Conservation (phyloP, 2,113 vertebrate species). For the Spea multiplicata region DNA sequence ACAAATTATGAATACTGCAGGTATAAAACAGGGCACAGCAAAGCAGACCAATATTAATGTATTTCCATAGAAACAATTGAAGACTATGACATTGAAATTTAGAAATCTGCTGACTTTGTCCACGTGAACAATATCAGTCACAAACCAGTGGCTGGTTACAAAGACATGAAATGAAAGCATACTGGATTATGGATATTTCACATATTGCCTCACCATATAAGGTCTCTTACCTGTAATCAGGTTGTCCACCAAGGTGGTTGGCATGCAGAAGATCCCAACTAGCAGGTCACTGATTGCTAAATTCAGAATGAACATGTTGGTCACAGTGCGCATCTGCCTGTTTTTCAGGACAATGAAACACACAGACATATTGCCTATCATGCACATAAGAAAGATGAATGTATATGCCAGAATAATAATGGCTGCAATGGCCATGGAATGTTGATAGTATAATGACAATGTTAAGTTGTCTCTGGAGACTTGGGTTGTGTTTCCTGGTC, state of each 20-base stretch:
- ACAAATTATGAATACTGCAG: no score
- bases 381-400: constrained; percentile 78
- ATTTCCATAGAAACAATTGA: no score
- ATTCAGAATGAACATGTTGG: constrained; percentile 80
- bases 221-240: constrained; percentile 73
- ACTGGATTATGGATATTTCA: no score
- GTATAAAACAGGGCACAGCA: no score
- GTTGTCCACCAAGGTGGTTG: constrained; percentile 77
- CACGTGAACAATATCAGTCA: no score
- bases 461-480: constrained; percentile 57
- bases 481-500: constrained; percentile 47
- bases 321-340: constrained; percentile 75
- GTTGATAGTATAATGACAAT: constrained; percentile 72
- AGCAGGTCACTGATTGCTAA: constrained; percentile 76
- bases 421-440: constrained; percentile 63
- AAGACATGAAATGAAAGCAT: no score
- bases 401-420: constrained; percentile 72
- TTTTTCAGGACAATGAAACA: constrained; percentile 74
- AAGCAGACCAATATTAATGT: no score
- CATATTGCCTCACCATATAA: no score
- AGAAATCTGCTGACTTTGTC: no score
- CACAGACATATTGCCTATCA: constrained; percentile 72
- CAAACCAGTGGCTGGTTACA: no score
- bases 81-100: no score
- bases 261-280: constrained; percentile 81